Base-by-base conservation (phyloP, 2,888 invertebrate species). In the Heliconius cydno region DNA sequence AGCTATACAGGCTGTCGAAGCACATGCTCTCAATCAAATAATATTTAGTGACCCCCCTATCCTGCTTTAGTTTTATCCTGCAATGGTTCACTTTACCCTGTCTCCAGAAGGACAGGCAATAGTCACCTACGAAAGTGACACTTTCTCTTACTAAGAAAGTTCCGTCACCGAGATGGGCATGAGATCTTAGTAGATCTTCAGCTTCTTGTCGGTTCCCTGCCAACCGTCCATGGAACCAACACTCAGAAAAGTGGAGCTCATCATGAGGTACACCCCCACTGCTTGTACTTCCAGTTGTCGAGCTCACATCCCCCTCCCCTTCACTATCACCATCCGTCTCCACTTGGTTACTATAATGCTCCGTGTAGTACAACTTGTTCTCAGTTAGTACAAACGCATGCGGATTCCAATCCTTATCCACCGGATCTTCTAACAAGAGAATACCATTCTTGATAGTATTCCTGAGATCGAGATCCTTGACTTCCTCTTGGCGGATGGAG, bases 111-210 rank as follows among this genome's bases (percentile, higher is more conserved):
- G 99, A 99, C 41, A 99, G 94, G 82, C 98, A 98, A 89, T 98
- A 99, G 91, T 99, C 99, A 0, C 99, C 99, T 0, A 99, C 98
- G 92, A 99, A 99, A 0, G 99, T 99, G 41, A 98, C 98, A 89
- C 99, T 98, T 85, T 98, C 98, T 52, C 99, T 95, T 0, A 99
- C 99, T 46, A 99, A 95, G 90, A 99, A 99, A 0, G 98, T 98
- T 0, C 98, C 99, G 89, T 98, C 98, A 0, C 98, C 98, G 6
- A 98, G 95, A 88, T 97, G 96, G 0, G 98, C 96, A 88, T 98
- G 98, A 10, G 96, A 96, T 78, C 96, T 95, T 15, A 99, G 91
- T 57, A 98, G 95, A 90, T 96, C 96, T 88, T 98, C 98, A 0
- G 98, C 97, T 87, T 98, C 98, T 82, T 96, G 96, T 7, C 98